Evolutionary conservation across 2,113 vertebrate genomes (phyloP).

Genomic region (Elgaria multicarinata): DNA sequence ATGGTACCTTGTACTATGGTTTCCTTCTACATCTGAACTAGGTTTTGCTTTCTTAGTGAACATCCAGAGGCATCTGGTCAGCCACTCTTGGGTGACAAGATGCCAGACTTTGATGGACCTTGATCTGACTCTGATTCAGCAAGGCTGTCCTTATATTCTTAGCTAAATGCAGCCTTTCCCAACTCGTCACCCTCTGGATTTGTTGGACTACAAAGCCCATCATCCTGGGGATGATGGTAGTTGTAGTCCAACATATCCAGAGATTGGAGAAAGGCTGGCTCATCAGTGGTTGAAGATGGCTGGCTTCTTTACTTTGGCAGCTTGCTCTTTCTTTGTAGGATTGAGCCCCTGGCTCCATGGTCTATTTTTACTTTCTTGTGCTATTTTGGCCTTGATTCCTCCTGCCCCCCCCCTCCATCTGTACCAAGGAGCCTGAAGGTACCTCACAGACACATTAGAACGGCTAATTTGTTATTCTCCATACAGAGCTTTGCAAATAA

Average conservation of each 20-base stretch:
- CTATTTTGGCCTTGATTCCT: background rate
- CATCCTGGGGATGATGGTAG: too few relatives aligned
- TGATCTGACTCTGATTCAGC: background rate
- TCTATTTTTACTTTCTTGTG: background rate
- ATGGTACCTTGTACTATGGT: too few relatives aligned
- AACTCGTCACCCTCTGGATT: too few relatives aligned
- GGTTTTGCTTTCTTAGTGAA: background rate
- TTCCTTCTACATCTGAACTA: too few relatives aligned
- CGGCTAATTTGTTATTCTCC: conserved; percentile 42
- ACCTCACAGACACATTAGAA: conserved; percentile 15
- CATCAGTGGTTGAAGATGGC: background rate
- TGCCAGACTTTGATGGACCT: background rate
- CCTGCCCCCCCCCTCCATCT: background rate
- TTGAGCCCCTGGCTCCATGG: background rate
- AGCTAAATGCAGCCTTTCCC: background rate
- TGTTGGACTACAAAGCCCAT: too few relatives aligned
- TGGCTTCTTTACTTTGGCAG: background rate
- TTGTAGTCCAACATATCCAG: too few relatives aligned
- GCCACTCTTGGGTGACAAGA: background rate
- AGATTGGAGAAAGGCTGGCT: too few relatives aligned
- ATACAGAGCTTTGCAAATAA: conserved; percentile 37
- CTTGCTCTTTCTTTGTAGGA: background rate
- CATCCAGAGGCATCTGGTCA: background rate
- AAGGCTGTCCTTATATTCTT: background rate
- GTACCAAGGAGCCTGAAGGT: conserved; percentile 4